A percentile compares a stretch with the other conserved stretches of the same genome.
phyloP scores from a whole-genome alignment of 1,140 invertebrate species.

The Cherax quadricarinatus region DNA sequence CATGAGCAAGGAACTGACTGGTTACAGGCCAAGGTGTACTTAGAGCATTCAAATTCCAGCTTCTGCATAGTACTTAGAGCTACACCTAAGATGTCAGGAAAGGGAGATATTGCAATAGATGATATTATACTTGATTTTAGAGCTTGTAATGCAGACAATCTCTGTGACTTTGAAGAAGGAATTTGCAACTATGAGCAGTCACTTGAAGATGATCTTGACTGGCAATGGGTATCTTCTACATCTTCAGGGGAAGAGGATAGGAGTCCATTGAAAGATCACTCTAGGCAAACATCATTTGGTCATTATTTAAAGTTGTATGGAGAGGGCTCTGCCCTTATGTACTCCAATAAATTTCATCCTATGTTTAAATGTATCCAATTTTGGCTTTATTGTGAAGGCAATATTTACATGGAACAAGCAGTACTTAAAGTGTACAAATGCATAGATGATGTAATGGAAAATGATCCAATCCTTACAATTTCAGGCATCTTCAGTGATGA shows the following conservation, averaged over 20 bases:
- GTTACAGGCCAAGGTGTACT: conserved; percentile 45
- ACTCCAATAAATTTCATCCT: conserved; percentile 44
- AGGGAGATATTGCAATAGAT: conserved; percentile 62
- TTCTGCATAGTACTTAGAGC: conserved; percentile 27
- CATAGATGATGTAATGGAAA: not conserved
- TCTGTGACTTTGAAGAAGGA: conserved; percentile 57
- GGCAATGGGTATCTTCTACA: conserved; percentile 26
- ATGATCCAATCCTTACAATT: conserved; percentile 6
- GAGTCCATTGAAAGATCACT: conserved; percentile 44
- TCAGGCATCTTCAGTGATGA: not conserved
- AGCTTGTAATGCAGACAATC: not conserved
- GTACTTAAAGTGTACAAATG: conserved; percentile 21
- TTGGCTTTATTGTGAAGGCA: conserved; percentile 39
- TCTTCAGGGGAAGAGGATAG: not conserved
- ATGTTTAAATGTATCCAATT: conserved; percentile 53
- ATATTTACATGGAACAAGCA: not conserved
- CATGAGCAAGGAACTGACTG: conserved; percentile 52
- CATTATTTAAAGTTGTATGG: conserved; percentile 40
- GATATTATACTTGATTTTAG: conserved; percentile 51
- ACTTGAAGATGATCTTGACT: conserved; percentile 40
- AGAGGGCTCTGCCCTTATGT: conserved; percentile 29
- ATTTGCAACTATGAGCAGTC: conserved; percentile 51
- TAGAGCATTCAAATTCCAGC: not conserved
- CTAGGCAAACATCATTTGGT: conserved; percentile 26
- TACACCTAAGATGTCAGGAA: not conserved